Percentiles rank a stretch among this genome's conserved stretches.
These are phyloP conservation scores for Thermophis baileyi DNA, from an alignment of 2,113 vertebrate species.

Conservation along the genomic window DNA sequence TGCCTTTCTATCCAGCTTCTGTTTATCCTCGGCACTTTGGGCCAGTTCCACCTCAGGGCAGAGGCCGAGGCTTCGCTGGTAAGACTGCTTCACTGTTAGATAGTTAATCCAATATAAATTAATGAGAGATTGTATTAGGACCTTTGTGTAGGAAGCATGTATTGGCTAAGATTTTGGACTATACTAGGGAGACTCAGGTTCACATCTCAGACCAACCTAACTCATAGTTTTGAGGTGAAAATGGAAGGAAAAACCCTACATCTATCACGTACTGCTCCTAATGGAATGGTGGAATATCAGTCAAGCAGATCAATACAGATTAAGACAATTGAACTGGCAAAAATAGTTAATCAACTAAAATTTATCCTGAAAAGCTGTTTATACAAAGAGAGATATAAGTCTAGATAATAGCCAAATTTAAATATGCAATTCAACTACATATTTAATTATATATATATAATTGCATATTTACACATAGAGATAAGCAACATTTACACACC, in stretches of 20 bases:
- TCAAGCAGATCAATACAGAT: not conserved
- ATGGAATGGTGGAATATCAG: not conserved
- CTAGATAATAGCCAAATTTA: not conserved
- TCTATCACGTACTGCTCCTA: not conserved
- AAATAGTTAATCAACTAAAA: slow-evolving; percentile 30
- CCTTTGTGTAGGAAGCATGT: not conserved
- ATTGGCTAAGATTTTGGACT: not conserved
- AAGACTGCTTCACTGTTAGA: slow-evolving; percentile 32
- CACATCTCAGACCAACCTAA: not conserved
- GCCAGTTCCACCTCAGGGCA: slow-evolving; percentile 81
- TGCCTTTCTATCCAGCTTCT: slow-evolving; percentile 87
- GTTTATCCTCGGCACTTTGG: slow-evolving; percentile 85
- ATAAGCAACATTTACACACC: not conserved
- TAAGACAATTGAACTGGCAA: not conserved
- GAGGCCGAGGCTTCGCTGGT: slow-evolving; percentile 86
- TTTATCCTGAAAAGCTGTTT: slow-evolving; percentile 5
- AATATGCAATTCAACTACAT: not conserved
- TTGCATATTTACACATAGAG: not conserved
- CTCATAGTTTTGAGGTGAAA: not conserved
- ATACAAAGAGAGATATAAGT: not conserved
- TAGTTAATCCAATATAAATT: not conserved
- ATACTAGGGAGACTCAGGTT: not conserved
- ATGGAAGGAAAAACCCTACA: not conserved
- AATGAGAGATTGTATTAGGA: not conserved
- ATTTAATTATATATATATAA: slow-evolving; percentile 12